Evolutionary conservation across 1,140 invertebrate species (phyloP).

Genomic region (Drosophila auraria): DNA sequence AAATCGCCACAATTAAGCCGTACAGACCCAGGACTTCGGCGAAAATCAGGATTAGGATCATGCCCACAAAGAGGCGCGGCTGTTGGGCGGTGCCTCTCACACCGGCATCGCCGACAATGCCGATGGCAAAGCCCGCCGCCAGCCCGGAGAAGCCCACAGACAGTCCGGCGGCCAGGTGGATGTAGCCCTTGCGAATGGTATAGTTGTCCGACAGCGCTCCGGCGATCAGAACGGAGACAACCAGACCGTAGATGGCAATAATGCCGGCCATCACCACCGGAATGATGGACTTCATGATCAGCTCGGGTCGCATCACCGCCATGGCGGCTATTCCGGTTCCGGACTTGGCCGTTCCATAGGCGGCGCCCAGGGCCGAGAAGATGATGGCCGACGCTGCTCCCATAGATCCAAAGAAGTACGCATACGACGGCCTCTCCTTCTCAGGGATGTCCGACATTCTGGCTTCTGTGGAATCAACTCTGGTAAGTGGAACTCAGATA

Average conservation of each 20-base stretch:
- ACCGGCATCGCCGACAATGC: constrained; percentile 96
- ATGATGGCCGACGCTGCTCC: constrained; percentile 98
- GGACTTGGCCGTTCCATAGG: constrained; percentile 70
- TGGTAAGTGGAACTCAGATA: too few relatives aligned
- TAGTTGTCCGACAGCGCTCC: constrained; percentile 86
- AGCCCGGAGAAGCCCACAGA: constrained; percentile 95
- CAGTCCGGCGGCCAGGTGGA: constrained; percentile 95
- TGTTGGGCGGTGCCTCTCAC: constrained; percentile 97
- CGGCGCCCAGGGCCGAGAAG: constrained; percentile 87
- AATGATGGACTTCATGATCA: constrained; percentile 78
- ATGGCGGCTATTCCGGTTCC: constrained; percentile 71
- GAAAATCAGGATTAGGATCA: constrained; percentile 98
- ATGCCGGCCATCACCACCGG: constrained; percentile 77
- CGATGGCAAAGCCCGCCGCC: constrained; percentile 96
- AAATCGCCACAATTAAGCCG: constrained; percentile 97
- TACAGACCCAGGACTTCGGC: constrained; percentile 98
- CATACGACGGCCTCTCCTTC: constrained; percentile 86
- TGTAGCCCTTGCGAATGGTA: constrained; percentile 92
- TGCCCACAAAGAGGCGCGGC: constrained; percentile 96
- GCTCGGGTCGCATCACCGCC: constrained; percentile 71
- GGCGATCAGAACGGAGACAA: constrained; percentile 96
- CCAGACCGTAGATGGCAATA: constrained; percentile 95
- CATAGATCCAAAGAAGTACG: constrained; percentile 97
- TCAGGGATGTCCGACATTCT: constrained; percentile 1
- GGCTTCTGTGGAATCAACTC: background rate